Evolutionary conservation across 2,797 vertebrate genomes (phyloP), one percentile per base, ranked within the genome.

Genomic region (Helicolenus hilgendorfi): DNA sequence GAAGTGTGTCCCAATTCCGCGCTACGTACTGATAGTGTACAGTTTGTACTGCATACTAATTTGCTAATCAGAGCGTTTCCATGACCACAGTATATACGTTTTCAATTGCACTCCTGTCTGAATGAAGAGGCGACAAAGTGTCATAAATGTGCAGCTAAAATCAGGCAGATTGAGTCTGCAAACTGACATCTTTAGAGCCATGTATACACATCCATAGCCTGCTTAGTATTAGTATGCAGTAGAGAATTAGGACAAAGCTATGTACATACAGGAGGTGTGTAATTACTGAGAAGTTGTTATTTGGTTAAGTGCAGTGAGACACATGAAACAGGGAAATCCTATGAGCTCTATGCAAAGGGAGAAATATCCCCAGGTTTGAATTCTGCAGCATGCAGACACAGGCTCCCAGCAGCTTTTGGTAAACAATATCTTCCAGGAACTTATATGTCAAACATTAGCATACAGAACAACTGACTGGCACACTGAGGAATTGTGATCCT

Each of bases 381-480:
- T 71, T 20, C 4, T 73, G 72, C 84, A 15, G 41, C 58, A n/a
- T 9, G 62, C 69, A 84, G 79, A 72, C 70, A 36, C 13, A 60
- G 36, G 84, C 60, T 84, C 71, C 83, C 75, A 26, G 10, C 70
- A 76, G 84, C 56, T 71, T 70, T 72, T 15, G 84, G 83, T 93
- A 86, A 94, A 94, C 92, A 93, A 24, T 13, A 18, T 60, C 36
- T 68, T 72, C 55, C 84, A 88, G 92, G 70, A 89, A 76, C 55
- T 75, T 59, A 69, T 60, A 75, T 90, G 92, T 95, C 92, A 95
- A 92, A 94, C 92, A 91, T 87, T 81, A 88, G 67, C 88, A 77
- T 79, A 65, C 69, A 27, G 73, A 72, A 49, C 45, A 27, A 49
- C 72, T 62, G 88, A 84, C 73, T 65, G n/a, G 58, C 18, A 4